Evolutionary conservation across 2,113 vertebrate genomes (phyloP), one percentile per base, ranked within the genome.

Genomic region (Chaetorhynchus papuensis): DNA sequence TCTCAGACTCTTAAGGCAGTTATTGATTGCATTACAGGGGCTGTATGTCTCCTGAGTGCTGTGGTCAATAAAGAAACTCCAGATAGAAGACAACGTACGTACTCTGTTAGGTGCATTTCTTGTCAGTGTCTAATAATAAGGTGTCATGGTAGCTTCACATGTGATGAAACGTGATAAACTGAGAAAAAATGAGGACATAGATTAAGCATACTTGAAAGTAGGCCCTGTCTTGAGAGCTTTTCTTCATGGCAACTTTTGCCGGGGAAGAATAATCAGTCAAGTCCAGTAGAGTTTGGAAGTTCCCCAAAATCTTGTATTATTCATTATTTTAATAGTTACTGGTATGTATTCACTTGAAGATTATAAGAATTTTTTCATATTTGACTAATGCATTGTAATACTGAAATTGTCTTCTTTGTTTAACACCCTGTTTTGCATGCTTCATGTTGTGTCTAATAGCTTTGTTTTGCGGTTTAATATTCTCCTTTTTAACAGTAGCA

Each of bases 161-260:
- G 10, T 57, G 42, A 61, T 44, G 24, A 81, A 76, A 53, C 0
- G 1, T 42, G 22, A 2, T 57, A 44, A 61, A 65, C 6, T 64
- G 45, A 69, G 28, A 68, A 72, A 45, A 41, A 27, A 74, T 30
- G 4, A 71, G 24, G n/a, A 44, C 18, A 27, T 5, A 30, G 15
- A 33, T 49, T 64, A 85, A 79, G 4, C 5, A 24, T 28, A 49
- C 21, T 28, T 69, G n/a, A 76, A 83, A 72, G 15, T 4, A 79
- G 6, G 2, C 3, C 15, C 4, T 52, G 6, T 49, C 13, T 68
- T 13, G 6, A 28, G 6, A 47, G 37, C 0, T 2, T 37, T 77
- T 64, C 28, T 80, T 88, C 22, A 37, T 39, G 9, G 1, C 14
- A 44, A 4, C 1, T 20, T 41, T 31, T 76, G 8, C 52, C 37